These are phyloP conservation scores for Hemibagrus wyckioides DNA, from an alignment of 2,113 vertebrate species.

Conservation along the genomic window DNA sequence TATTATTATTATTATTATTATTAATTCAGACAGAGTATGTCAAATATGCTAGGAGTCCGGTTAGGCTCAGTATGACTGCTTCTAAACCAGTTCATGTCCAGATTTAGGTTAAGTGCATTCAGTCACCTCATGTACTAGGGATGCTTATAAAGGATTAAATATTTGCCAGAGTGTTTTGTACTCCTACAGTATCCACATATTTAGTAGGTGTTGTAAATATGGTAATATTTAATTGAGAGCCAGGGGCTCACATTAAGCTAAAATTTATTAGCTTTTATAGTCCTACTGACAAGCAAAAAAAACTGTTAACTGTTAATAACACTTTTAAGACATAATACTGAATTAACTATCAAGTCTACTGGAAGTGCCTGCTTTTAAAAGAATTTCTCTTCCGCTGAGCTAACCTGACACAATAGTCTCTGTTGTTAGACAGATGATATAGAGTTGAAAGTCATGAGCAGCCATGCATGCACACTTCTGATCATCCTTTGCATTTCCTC, in stretches of 20 bases:
- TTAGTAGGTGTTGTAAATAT: not conserved
- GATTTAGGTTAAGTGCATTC: not conserved
- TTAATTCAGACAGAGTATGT: not conserved
- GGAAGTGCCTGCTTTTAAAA: not conserved
- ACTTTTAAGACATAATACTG: not conserved
- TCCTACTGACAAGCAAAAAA: not conserved
- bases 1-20: too few species aligned
- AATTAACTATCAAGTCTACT: not conserved
- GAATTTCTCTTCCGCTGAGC: not conserved
- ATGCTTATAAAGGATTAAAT: not conserved
- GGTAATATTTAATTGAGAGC: not conserved
- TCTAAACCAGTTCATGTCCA: conserved; percentile 2
- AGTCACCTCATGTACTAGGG: not conserved
- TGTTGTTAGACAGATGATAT: conserved; percentile 6
- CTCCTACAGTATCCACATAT: conserved; percentile 4
- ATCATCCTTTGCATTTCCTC: conserved; percentile 8
- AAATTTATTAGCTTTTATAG: not conserved
- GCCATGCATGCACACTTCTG: conserved; percentile 17
- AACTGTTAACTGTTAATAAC: not conserved
- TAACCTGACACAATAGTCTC: not conserved
- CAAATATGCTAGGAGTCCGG: not conserved
- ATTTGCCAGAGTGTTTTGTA: conserved; percentile 6
- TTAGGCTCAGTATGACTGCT: not conserved
- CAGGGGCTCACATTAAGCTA: not conserved
- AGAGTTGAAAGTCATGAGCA: not conserved